Base-by-base conservation (phyloP, 2,888 invertebrate genomes). In the Erebia palarica region DNA sequence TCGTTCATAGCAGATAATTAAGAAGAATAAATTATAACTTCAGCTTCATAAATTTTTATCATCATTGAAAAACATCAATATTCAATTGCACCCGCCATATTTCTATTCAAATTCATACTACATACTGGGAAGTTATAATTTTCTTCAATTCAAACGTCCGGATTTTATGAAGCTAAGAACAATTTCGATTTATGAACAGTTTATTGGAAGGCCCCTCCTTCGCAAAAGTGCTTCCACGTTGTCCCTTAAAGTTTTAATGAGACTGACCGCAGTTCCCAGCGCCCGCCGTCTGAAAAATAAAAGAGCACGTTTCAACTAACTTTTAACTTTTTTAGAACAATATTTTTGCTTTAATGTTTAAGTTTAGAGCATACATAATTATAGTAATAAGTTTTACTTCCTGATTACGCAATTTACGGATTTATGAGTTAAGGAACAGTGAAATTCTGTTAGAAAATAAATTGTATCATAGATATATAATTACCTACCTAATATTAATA, bases 221-320 rank as follows among this genome's bases (percentile, higher is more conserved):
- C 44, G 57, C 64, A 13, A 49, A 59, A 53, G 60, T 21, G 16
- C 59, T 65, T 69, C 14, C 59, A 44, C 47, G 44, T 59, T 64
- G 64, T 63, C 53, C 67, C 67, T 57, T 64, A 68, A 73, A 70
- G 65, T 69, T 73, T 73, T 75, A 73, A 71, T 71, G 69, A 75
- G 60, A 36, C 83, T 81, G 82, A 80, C 79, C 77, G 80, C 80
- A 64, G 66, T 66, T 55, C 16, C 59, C 49, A 58, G 44, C 51
- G 11, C 27, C 18, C 58, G 51, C 49, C 68, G 18, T 18, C 59
- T 72, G 80, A 76, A 76, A 80, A 85, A 85, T 63, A 82, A 78
- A 79, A 79, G 78, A 82, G 75, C 78, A 66, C 16, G 82, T 80
- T 49, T 7, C 51, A 16, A 42, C 13, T 61, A 18, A 47, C 18